These are phyloP conservation scores for Rousettus leschenaultii DNA, from an alignment of 2,113 vertebrate genomes.

Conservation along the genomic window DNA sequence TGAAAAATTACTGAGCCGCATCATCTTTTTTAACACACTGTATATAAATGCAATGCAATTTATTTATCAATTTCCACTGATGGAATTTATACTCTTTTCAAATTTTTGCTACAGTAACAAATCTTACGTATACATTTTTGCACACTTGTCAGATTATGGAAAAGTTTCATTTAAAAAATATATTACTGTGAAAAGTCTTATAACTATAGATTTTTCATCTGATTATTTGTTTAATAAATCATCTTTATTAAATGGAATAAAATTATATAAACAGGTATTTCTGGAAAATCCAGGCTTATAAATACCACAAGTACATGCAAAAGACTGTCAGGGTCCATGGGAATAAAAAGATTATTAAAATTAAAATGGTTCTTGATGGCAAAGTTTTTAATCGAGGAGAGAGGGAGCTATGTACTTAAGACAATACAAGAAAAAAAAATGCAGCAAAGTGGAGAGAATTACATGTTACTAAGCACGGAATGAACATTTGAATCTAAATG, in stretches of 20 bases:
- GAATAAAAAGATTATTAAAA: background rate
- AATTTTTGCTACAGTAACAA: background rate
- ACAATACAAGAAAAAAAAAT: background rate
- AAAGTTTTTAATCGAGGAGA: background rate
- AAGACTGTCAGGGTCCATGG: background rate
- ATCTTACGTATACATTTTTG: background rate
- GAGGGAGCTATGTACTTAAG: background rate
- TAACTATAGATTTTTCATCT: background rate
- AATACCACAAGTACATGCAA: background rate
- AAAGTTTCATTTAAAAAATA: slow-evolving; percentile 5
- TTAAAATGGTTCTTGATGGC: background rate
- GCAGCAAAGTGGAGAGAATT: background rate
- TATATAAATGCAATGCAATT: background rate
- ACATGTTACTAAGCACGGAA: slow-evolving; percentile 12
- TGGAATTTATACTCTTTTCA: background rate
- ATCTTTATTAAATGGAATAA: background rate
- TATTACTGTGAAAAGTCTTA: background rate
- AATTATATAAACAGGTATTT: slow-evolving; percentile 4
- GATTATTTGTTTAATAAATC: background rate
- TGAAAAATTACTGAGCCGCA: background rate
- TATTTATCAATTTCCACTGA: background rate
- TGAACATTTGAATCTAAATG: background rate
- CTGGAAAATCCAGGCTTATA: background rate
- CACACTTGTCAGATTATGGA: background rate
- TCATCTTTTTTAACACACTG: background rate